phyloP scores from a whole-genome alignment of 2,888 invertebrate genomes.

The Caenorhabditis wallacei region DNA sequence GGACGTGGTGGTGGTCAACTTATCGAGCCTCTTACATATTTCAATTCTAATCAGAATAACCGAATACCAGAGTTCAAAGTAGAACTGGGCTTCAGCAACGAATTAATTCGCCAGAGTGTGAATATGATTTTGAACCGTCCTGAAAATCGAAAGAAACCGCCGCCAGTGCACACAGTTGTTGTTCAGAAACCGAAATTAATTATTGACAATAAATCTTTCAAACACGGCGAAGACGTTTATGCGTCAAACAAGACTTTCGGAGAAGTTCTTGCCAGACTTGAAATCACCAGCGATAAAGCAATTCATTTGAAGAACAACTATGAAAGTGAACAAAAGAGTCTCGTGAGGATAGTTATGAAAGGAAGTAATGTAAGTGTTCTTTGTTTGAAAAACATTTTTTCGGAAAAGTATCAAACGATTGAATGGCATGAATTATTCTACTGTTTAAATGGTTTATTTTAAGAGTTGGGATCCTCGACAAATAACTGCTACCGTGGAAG shows the following conservation, averaged over 20 bases:
- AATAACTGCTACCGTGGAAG: constrained; percentile 63
- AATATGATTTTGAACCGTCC: constrained; percentile 1
- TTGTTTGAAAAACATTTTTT: no score
- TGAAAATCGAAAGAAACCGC: background rate
- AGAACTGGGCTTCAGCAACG: constrained; percentile 27
- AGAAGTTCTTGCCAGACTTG: constrained; percentile 61
- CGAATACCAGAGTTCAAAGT: constrained; percentile 25
- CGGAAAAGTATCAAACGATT: no score
- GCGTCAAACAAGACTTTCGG: constrained; percentile 59
- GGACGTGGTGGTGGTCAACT: constrained; percentile 51
- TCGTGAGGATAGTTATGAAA: background rate
- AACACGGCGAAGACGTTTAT: constrained; percentile 68
- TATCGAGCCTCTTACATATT: constrained; percentile 50
- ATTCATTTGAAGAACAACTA: constrained; percentile 57
- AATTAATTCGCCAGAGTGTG: constrained; percentile 25
- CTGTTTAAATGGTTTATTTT: no score
- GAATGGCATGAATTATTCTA: no score
- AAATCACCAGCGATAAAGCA: constrained; percentile 57
- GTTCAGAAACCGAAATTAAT: constrained; percentile 48
- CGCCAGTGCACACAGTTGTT: background rate
- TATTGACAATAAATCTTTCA: constrained; percentile 54
- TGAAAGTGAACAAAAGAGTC: constrained; percentile 2
- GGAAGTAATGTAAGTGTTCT: background rate
- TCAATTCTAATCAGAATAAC: constrained; percentile 34
- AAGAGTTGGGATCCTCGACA: constrained; percentile 68